phyloP scores from a whole-genome alignment of 2,888 invertebrate species.

The Melipona bicolor region DNA sequence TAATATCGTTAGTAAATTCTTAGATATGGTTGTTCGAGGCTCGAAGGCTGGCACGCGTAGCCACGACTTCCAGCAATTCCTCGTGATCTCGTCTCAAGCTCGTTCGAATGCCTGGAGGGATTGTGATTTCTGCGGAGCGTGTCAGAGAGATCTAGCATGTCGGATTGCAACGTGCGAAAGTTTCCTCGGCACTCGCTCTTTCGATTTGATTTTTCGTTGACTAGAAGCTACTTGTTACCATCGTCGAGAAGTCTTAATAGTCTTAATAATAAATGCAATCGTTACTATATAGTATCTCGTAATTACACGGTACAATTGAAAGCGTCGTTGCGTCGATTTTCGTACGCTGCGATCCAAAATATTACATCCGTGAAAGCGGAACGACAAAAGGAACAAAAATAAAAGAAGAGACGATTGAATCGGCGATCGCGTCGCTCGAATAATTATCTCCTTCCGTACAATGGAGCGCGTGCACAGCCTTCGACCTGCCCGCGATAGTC shows the following conservation, averaged over 20 bases:
- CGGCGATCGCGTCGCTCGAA: neutral
- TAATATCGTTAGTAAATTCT: conserved; percentile 73
- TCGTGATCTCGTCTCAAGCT: conserved; percentile 8
- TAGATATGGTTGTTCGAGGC: conserved; percentile 78
- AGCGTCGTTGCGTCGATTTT: neutral
- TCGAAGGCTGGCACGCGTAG: conserved; percentile 66
- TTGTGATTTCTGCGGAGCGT: conserved; percentile 8
- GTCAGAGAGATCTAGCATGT: conserved; percentile 1
- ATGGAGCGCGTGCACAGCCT: conserved; percentile 29
- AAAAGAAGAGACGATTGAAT: neutral
- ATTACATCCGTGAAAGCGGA: no score
- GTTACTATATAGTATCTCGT: neutral
- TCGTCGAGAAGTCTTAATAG: neutral
- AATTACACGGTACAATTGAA: no score
- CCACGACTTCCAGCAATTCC: conserved; percentile 35
- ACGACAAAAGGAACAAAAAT: neutral
- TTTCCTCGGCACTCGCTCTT: neutral
- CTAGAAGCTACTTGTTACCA: neutral
- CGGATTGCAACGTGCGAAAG: neutral
- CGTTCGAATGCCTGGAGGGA: conserved; percentile 28
- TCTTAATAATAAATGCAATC: neutral
- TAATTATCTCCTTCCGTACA: neutral
- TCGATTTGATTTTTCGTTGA: neutral
- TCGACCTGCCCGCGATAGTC: conserved; percentile 52
- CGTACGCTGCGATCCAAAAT: neutral